phyloP scores from a whole-genome alignment of 2,113 vertebrate genomes.

The Lonchura striata region DNA sequence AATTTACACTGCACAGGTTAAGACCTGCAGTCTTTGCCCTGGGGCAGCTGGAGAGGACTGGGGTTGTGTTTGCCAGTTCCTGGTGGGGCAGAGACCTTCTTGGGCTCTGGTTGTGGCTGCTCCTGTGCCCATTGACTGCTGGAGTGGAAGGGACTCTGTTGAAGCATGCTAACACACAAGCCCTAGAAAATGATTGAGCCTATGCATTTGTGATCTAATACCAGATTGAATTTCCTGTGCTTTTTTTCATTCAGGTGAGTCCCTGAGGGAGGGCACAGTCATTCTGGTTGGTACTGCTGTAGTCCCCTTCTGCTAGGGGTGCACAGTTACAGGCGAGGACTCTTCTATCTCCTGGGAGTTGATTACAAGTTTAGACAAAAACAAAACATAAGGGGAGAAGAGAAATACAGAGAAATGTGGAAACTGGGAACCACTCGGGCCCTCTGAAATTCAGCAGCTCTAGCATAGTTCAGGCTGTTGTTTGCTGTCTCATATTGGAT shows the following conservation, averaged over 20 bases:
- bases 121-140: not conserved
- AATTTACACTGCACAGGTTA: not conserved
- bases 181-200: not conserved
- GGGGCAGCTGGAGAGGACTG: not conserved
- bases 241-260: not conserved
- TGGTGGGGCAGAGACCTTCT: not conserved
- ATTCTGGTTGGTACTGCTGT: not conserved
- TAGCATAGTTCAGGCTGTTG: not conserved
- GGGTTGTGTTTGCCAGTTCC: not conserved
- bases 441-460: not conserved
- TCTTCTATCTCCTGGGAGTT: fast-evolving
- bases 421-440: not conserved
- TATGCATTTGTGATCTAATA: not conserved
- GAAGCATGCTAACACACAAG: not conserved
- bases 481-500: not conserved
- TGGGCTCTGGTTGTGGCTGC: not conserved
- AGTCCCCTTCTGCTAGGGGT: not conserved
- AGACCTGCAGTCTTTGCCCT: not conserved
- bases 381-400: not conserved
- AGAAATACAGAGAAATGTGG: not conserved
- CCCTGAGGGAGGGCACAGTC: not conserved
- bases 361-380: not conserved
- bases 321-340: not conserved
- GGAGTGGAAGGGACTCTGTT: not conserved
- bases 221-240: not conserved